These are phyloP conservation scores for Auanema sp. DNA, from an alignment of 2,888 invertebrate genomes.

Conservation along the genomic window DNA sequence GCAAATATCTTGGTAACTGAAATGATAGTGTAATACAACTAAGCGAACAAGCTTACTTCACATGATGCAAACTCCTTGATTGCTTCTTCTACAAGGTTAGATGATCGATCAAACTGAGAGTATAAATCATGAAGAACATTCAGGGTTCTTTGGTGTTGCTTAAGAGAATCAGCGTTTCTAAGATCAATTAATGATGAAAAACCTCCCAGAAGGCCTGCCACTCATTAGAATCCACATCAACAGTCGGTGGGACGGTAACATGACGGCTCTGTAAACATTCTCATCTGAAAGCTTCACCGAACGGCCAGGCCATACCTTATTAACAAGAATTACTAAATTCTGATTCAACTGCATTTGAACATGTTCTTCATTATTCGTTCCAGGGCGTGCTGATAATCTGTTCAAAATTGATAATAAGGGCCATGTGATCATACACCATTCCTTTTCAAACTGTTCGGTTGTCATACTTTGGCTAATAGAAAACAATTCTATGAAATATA, in stretches of 20 bases:
- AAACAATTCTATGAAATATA: too few relatives aligned
- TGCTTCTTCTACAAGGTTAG: not conserved
- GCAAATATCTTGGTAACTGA: conserved; percentile 33
- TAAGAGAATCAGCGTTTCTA: not conserved
- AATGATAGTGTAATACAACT: conserved; percentile 6
- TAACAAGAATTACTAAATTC: conserved; percentile 18
- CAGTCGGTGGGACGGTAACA: not conserved
- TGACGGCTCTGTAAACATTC: not conserved
- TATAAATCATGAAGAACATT: conserved; percentile 36
- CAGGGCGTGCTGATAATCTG: conserved; percentile 7
- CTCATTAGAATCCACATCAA: not conserved
- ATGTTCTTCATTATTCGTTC: conserved; percentile 2
- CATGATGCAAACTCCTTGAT: too few relatives aligned
- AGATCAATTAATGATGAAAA: not conserved
- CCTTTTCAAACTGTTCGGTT: conserved; percentile 33
- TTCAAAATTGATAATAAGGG: conserved; percentile 24
- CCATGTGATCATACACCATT: conserved; percentile 40
- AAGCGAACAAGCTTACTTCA: too few relatives aligned
- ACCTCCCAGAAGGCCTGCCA: not conserved
- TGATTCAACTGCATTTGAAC: conserved; percentile 19
- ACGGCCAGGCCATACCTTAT: conserved; percentile 14
- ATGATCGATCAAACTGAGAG: conserved; percentile 25
- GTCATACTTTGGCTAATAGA: not conserved
- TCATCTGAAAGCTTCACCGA: not conserved
- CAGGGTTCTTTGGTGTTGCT: conserved; percentile 24